Conservation (phyloP, 2,888 invertebrate species). For the Hymenopus coronatus region DNA sequence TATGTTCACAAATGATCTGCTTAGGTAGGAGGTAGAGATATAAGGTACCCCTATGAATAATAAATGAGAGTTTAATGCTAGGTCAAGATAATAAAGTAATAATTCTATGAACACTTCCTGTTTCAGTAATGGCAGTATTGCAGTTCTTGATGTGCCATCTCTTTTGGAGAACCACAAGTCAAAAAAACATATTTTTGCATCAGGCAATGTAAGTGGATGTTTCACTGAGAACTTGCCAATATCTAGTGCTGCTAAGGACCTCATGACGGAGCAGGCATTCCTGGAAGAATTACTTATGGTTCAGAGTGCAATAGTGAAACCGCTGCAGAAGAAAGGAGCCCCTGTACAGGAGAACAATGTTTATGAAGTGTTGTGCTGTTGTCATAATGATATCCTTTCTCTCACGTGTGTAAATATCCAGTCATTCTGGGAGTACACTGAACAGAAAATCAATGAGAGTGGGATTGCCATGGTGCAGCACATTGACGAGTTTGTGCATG, state of each 20-base stretch:
- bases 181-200: constrained; percentile 28
- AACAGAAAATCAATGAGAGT: constrained; percentile 62
- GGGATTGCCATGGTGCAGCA: constrained; percentile 67
- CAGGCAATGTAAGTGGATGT: constrained; percentile 27
- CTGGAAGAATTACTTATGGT: constrained; percentile 66
- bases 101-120: too few species aligned
- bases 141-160: not conserved
- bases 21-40: too few species aligned
- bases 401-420: constrained; percentile 63
- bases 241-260: constrained; percentile 28
- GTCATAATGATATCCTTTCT: constrained; percentile 66
- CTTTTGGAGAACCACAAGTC: not conserved
- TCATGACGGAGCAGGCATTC: constrained; percentile 54
- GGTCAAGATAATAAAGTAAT: too few species aligned
- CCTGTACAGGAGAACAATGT: constrained; percentile 56
- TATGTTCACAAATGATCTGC: too few species aligned
- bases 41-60: too few species aligned
- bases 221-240: not conserved
- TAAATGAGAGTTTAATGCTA: too few species aligned
- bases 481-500: constrained; percentile 67
- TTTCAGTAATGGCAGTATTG: not conserved
- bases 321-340: constrained; percentile 62
- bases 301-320: constrained; percentile 61
- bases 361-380: constrained; percentile 64
- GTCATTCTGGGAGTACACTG: constrained; percentile 62